Percentiles rank a stretch among this genome's conserved stretches.
Conservation (phyloP, 1,140 invertebrate genomes). For the Micrasema minimum region DNA sequence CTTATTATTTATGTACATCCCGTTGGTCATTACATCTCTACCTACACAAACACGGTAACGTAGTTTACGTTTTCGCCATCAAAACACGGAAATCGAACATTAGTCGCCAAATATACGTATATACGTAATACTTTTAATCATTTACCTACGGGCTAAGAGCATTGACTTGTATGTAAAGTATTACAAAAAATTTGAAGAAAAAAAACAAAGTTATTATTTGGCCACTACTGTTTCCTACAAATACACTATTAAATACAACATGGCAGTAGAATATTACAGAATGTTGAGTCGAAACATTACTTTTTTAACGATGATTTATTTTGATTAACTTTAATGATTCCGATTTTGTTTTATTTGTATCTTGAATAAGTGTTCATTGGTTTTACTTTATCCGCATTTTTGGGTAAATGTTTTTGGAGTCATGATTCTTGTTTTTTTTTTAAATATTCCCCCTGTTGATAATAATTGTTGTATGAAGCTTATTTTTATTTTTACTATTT, state of each 20-base stretch:
- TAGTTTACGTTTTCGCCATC: no score
- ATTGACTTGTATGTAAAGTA: no score
- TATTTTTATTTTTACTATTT: constrained; percentile 25
- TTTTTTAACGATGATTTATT: constrained; percentile 13
- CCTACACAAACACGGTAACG: no score
- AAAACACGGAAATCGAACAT: no score
- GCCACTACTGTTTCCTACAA: no score
- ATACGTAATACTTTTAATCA: neutral
- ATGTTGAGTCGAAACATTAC: neutral
- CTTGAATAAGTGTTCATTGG: neutral
- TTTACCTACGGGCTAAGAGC: no score
- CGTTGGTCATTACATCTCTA: no score
- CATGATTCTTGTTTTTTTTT: constrained; percentile 2
- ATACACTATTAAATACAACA: neutral
- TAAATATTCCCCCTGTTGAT: neutral
- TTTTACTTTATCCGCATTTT: constrained; percentile 6
- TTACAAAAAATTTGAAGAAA: neutral
- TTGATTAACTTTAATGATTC: constrained; percentile 10
- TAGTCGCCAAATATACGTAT: no score
- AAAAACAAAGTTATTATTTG: constrained; percentile 6
- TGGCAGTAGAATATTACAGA: constrained; percentile 15
- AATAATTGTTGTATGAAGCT: constrained; percentile 28
- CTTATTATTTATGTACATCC: no score
- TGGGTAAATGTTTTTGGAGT: constrained; percentile 14
- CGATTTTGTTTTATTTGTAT: constrained; percentile 11